Evolutionary conservation across 92 coral and sea anemone species (phyloP), one percentile per base, ranked within the genome.

Genomic region (Plumapathes pennacea): DNA sequence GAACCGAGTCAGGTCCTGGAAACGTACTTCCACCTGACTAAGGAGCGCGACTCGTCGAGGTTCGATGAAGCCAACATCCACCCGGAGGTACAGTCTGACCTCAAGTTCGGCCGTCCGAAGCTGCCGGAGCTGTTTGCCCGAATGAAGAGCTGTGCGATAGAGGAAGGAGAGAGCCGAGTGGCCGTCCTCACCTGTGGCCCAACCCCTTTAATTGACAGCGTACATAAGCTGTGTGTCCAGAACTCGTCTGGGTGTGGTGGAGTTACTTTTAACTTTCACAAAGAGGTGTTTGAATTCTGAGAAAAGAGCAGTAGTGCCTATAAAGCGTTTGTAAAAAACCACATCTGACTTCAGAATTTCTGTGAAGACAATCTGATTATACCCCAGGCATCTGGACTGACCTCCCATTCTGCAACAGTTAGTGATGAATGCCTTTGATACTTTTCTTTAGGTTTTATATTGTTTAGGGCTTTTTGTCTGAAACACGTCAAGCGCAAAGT

Each of bases 131-230:
- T 83, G 27, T 77, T 83, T 55, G 37, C 45, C 24, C 69, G 60
- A 34, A 77, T 83, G 89, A 77, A 76, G 64, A 48, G 45, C 25
- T 56, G 32, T 39, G 79, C 85, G 18, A 42, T 12, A 15, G 81
- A 71, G 28, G 45, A 51, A 3, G 42, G 71, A 3, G 76, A 54
- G 54, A 25, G 71, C 15, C 60, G 70, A 4, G 89, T 83, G 36
- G 89, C 89, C 1, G 89, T 83, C 1, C 60, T 83, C 25, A 57
- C 89, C 4, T 83, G 89, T 53, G 89, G 89, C 9, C 89, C 89
- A 5, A 41, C 85, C 6, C 19, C 71, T 2, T 26, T 83, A 44
- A 65, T 83, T 42, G 54, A 77, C 63, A 28, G 57, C 23, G 71
- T 70, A 8, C 64, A 77, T 42, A 71, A 64, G 46, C 54, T 83